Evolutionary conservation across 2,888 invertebrate species (phyloP).

Genomic region (Apoda limacodes): DNA sequence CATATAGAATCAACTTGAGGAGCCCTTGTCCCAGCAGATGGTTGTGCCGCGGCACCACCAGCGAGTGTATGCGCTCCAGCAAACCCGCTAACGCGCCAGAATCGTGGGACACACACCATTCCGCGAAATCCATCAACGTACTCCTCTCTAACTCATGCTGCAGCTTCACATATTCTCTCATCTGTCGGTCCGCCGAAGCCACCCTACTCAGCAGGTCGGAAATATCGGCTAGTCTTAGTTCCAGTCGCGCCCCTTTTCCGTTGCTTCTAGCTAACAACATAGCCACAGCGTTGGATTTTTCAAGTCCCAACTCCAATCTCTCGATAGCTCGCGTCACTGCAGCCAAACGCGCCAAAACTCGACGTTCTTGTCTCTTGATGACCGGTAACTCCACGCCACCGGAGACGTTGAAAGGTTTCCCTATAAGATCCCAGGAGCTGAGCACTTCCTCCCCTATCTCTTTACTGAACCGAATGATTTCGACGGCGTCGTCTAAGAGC

Average conservation of each 20-base stretch:
- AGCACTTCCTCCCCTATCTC: conserved; percentile 72
- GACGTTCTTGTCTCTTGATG: conserved; percentile 70
- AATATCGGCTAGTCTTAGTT: conserved; percentile 72
- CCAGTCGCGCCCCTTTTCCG: conserved; percentile 55
- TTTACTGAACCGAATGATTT: conserved; percentile 69
- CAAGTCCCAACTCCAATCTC: conserved; percentile 37
- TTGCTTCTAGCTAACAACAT: conserved; percentile 47
- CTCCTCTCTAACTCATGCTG: conserved; percentile 68
- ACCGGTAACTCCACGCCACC: conserved; percentile 71
- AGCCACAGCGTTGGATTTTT: conserved; percentile 35
- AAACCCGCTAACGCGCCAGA: conserved; percentile 73
- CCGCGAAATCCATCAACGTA: conserved; percentile 79
- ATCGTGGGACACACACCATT: conserved; percentile 76
- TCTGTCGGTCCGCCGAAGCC: conserved; percentile 68
- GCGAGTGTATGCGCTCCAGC: conserved; percentile 74
- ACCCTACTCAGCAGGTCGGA: conserved; percentile 71
- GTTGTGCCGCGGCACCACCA: conserved; percentile 64
- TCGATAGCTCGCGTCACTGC: conserved; percentile 40
- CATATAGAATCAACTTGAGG: conserved; percentile 40
- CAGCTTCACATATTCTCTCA: conserved; percentile 68
- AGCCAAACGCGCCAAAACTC: conserved; percentile 63
- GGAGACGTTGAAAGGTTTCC: conserved; percentile 61
- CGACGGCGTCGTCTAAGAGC: conserved; percentile 70
- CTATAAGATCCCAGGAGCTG: conserved; percentile 74
- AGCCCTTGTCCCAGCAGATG: conserved; percentile 57